A percentile compares a stretch with the other conserved stretches of the same genome.
Conservation (phyloP, 1,140 invertebrate species). For the Drosophila dunni region DNA sequence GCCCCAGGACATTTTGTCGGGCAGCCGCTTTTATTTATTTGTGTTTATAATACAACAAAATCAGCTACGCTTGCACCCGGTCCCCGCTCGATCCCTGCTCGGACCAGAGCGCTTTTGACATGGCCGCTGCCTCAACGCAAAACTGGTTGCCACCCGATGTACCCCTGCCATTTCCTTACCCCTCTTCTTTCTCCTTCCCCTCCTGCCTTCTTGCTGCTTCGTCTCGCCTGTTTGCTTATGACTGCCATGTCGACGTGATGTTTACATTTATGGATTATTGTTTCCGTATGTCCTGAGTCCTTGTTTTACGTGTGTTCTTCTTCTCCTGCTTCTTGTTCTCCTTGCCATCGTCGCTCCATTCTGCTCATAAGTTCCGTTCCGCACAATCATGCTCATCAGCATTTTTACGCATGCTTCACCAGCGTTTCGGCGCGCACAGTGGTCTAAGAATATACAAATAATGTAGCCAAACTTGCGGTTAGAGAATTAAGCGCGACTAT, state of each 20-base stretch:
- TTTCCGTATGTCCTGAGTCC: conserved; percentile 70
- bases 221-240: conserved; percentile 47
- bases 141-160: conserved; percentile 61
- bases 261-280: conserved; percentile 83
- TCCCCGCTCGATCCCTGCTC: conserved; percentile 9
- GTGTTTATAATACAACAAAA: conserved; percentile 84
- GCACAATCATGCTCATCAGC: conserved; percentile 77
- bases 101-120: conserved; percentile 3
- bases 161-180: not conserved
- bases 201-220: conserved; percentile 12
- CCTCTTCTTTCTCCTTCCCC: not conserved
- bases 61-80: conserved; percentile 80
- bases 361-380: conserved; percentile 67
- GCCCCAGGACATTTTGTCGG: conserved; percentile 40
- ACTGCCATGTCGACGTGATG: conserved; percentile 78
- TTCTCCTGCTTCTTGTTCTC: not conserved
- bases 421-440: conserved; percentile 24
- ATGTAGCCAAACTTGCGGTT: not conserved
- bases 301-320: conserved; percentile 31
- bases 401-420: conserved; percentile 40
- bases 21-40: conserved; percentile 77
- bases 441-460: not conserved
- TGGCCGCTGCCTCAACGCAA: conserved; percentile 36
- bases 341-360: not conserved
- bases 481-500: not conserved